Percentiles rank a stretch among this genome's conserved stretches.
Evolutionary conservation across 2,888 invertebrate species (phyloP).

Genomic region (Caenorhabditis becei): DNA sequence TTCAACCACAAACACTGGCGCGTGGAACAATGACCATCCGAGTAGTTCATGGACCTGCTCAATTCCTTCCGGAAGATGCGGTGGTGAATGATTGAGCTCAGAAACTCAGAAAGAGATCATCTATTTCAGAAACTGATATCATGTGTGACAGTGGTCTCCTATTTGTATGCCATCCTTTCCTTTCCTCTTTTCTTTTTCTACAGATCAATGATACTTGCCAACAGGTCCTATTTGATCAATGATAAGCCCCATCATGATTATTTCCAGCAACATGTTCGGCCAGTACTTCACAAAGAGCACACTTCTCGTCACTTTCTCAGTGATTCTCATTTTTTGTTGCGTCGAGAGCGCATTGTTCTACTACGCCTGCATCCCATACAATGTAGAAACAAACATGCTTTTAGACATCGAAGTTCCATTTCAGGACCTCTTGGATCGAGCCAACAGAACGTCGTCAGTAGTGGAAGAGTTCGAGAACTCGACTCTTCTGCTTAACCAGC

Average conservation of each 20-base stretch:
- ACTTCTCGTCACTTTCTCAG: slow-evolving; percentile 57
- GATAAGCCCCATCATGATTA: too few relatives aligned
- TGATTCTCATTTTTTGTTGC: slow-evolving; percentile 58
- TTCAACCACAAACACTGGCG: slow-evolving; percentile 62
- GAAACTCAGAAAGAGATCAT: too few relatives aligned
- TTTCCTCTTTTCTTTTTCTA: slow-evolving; percentile 68
- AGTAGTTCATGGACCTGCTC: slow-evolving; percentile 62
- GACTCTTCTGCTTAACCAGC: slow-evolving; percentile 43
- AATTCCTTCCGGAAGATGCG: slow-evolving; percentile 41
- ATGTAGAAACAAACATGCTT: slow-evolving; percentile 18
- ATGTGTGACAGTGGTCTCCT: slow-evolving; percentile 48
- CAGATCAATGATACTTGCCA: slow-evolving; percentile 55
- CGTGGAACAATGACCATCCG: slow-evolving; percentile 67
- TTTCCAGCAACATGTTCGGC: slow-evolving; percentile 60
- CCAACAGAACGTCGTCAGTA: slow-evolving; percentile 56
- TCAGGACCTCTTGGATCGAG: slow-evolving; percentile 62
- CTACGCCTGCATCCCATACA: slow-evolving; percentile 58
- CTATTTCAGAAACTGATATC: slow-evolving; percentile 54
- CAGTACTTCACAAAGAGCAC: slow-evolving; percentile 65
- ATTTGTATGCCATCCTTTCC: slow-evolving; percentile 63
- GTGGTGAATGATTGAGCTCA: slow-evolving; percentile 22
- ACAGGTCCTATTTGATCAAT: slow-evolving; percentile 21
- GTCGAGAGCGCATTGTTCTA: slow-evolving; percentile 60
- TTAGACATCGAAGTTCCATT: background rate
- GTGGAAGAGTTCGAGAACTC: slow-evolving; percentile 53